Percentiles rank a stretch among this genome's conserved stretches.
These are phyloP conservation scores for Caerostris extrusa DNA, from an alignment of 1,140 invertebrate species.

Conservation along the genomic window DNA sequence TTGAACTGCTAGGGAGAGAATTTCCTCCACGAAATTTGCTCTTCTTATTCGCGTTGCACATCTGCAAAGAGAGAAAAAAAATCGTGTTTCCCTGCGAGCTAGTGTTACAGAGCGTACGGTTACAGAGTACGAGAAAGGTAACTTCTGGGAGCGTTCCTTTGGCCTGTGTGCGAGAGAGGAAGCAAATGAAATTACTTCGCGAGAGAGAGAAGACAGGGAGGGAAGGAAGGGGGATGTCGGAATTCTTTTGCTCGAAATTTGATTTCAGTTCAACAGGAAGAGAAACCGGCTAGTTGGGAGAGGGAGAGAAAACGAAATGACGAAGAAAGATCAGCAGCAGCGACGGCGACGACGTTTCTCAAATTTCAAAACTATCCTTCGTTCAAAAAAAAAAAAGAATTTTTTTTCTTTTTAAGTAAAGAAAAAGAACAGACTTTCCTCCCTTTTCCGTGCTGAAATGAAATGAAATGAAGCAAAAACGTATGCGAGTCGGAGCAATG, in stretches of 20 bases:
- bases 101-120: background rate
- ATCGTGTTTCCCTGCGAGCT: background rate
- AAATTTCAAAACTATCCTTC: conserved; percentile 24
- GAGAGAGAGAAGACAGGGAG: background rate
- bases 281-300: background rate
- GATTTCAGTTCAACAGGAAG: background rate
- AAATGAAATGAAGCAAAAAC: background rate
- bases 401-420: no score
- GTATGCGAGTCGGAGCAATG: background rate
- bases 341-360: background rate
- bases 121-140: background rate
- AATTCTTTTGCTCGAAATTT: background rate
- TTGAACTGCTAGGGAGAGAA: no score
- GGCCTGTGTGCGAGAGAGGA: background rate
- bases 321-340: background rate
- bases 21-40: background rate
- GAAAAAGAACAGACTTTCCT: background rate
- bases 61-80: background rate
- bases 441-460: background rate
- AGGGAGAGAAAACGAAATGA: conserved; percentile 25
- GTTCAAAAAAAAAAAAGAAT: background rate
- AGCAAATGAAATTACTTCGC: conserved; percentile 7
- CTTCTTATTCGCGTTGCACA: background rate
- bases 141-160: background rate
- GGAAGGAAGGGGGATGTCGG: background rate